Base-by-base conservation (phyloP, 1,140 invertebrate species). In the Periplaneta americana region DNA sequence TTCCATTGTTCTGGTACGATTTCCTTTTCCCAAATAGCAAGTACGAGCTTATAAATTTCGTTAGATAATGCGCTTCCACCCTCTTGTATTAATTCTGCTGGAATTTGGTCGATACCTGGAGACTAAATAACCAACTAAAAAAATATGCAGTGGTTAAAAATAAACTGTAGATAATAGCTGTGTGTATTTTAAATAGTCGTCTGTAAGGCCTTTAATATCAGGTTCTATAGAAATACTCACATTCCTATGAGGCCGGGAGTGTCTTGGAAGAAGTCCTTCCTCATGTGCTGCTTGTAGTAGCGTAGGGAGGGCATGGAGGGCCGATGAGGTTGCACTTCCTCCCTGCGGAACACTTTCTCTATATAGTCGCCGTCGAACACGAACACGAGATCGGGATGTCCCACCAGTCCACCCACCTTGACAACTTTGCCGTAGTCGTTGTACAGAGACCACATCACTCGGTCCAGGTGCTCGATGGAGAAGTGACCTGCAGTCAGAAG, bases 351-450 rank as follows among this genome's bases (percentile, higher is more conserved):
- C 79, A 96, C 92, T 82, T 91, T 91, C 80, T 94, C 92, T 17
- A 95, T 95, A 84, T 95, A 93, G 81, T 95, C 91, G 0, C 94
- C 93, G 85, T 94, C 92, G 87, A 94, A 95, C 13, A 96, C 90
- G 84, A 96, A 96, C 31, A 96, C 90, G 85, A 96, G 89, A 88
- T 96, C 94, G 1, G 94, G 94, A 86, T 95, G 92, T 5, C 94
- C 94, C 75, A 95, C 91, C 2, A 96, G 86, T 28, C 93, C 93
- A 5, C 92, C 91, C 74, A 96, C 91, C 88, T 93, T 94, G 9
- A 94, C 95, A 28, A 95, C 92, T 81, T 92, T 91, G 2, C 94
- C 93, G 80, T 93, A 95, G 82, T 93, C 87, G 76, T 90, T 86
- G 74, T 92, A 90, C 17, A 95, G 86, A 10, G 91, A 90, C 83